Percentiles rank a stretch among this genome's conserved stretches.
These are phyloP conservation scores for Neosilurus hyrtlii DNA, from an alignment of 2,797 vertebrate species.

Conservation along the genomic window DNA sequence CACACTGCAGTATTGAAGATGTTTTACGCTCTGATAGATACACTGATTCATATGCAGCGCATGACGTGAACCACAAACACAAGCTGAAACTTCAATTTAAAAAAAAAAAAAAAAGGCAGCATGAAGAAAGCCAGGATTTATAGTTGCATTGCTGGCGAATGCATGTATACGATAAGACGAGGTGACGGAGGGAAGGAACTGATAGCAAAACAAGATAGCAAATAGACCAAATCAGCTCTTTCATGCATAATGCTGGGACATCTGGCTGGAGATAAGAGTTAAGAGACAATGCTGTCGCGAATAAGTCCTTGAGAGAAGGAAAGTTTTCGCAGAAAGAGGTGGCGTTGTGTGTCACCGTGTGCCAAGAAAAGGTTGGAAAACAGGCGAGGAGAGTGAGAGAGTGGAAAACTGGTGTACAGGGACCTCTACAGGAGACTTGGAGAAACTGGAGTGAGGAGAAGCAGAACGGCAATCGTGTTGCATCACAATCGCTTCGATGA, in stretches of 20 bases:
- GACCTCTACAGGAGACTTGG: constrained; percentile 66
- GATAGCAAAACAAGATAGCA: constrained; percentile 33
- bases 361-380: background rate
- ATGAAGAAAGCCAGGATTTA: constrained; percentile 13
- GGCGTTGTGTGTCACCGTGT: background rate
- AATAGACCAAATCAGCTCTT: constrained; percentile 27
- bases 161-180: constrained; percentile 13
- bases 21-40: constrained; percentile 41
- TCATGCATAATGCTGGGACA: constrained; percentile 10
- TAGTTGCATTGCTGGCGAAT: constrained; percentile 1
- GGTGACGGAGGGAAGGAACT: background rate
- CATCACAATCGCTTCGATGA: background rate
- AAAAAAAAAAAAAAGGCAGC: constrained; percentile 7
- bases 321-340: background rate
- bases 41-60: constrained; percentile 33
- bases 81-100: constrained; percentile 18
- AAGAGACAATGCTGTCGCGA: constrained; percentile 8
- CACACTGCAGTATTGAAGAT: background rate
- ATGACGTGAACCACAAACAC: constrained; percentile 26
- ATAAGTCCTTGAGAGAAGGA: constrained; percentile 16
- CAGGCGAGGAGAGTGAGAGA: background rate
- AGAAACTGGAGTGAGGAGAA: background rate
- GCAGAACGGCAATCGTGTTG: too few species aligned
- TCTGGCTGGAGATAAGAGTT: background rate
- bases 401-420: constrained; percentile 58